Base-by-base conservation (phyloP, 2,888 invertebrate genomes). In the Leucophora obtusa region DNA sequence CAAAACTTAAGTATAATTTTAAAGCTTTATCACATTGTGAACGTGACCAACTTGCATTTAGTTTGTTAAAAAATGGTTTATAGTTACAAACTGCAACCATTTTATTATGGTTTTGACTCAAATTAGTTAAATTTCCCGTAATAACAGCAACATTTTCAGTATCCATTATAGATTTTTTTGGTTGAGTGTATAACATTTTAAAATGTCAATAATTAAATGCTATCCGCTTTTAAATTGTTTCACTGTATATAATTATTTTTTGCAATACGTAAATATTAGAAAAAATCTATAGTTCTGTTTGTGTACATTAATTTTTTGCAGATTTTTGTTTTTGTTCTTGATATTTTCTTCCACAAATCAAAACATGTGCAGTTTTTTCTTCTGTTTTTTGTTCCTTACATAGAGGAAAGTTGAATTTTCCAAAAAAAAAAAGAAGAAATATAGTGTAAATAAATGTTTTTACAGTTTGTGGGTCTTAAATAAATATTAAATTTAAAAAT, bases 321-420 rank as follows among this genome's bases (percentile, higher is more conserved):
- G 50, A 50, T 69, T 33, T 69, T 59, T 58, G 21, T 14, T 58
- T 15, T 33, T n/a, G 63, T 56, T 35, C 35, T 60, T 58, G 50
- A 50, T 17, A 10, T 35, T 59, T 51, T 74, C 43, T 56, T 58
- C 35, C 43, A 35, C 38, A 71, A 75, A 79, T 75, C 54, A 76
- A 74, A 80, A 75, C 86, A 87, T 88, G 86, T 88, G 87, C 86
- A 77, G 69, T 75, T 74, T 65, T 66, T 79, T 51, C 24, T 69
- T 80, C 72, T 58, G 62, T 75, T 62, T 71, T 85, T 86, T 71
- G 56, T 56, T 71, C 77, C 59, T 65, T 68, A 18, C 33, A 38
- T 38, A 14, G 5, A 65, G 62, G 62, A 54, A 70, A 70, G 54
- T 38, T 63, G 28, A 65, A 24, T 18, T 53, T 77, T 50, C 51